These are phyloP conservation scores for Andricus quercusramuli DNA, from an alignment of 2,888 invertebrate species.

Conservation along the genomic window DNA sequence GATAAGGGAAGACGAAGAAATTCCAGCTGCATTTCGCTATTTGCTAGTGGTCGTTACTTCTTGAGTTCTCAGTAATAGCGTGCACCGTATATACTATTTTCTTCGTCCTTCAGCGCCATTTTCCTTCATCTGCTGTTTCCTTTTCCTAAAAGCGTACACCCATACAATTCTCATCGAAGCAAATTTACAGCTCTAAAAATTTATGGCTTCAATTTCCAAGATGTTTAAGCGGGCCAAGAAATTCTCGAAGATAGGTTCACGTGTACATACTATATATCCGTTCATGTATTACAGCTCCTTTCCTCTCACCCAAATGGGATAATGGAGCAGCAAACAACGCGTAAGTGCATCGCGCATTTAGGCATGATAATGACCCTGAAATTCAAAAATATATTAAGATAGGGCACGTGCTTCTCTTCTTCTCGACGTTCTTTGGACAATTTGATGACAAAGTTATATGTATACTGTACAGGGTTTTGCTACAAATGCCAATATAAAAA, in stretches of 20 bases:
- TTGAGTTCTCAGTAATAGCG: too few relatives aligned
- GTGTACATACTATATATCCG: conserved; percentile 22
- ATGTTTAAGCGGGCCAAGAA: conserved; percentile 65
- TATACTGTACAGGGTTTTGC: too few relatives aligned
- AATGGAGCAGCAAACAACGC: conserved; percentile 34
- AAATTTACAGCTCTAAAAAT: conserved; percentile 70
- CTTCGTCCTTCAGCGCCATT: background rate
- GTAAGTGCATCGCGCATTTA: conserved; percentile 37
- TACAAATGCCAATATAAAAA: too few relatives aligned
- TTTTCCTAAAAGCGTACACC: background rate
- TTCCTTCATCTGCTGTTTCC: background rate
- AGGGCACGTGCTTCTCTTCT: conserved; percentile 14
- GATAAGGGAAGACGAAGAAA: conserved; percentile 19
- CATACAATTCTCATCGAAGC: conserved; percentile 9
- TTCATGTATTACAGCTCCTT: conserved; percentile 32
- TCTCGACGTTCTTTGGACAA: background rate
- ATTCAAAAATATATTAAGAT: conserved; percentile 25
- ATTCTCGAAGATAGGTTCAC: conserved; percentile 50
- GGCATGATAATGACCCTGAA: conserved; percentile 25
- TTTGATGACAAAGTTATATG: conserved; percentile 4
- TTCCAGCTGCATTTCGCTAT: conserved; percentile 8
- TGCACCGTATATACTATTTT: too few relatives aligned
- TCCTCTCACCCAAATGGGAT: conserved; percentile 45
- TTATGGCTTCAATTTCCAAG: conserved; percentile 75
- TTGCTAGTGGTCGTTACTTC: too few relatives aligned